Conservation (phyloP, 2,888 invertebrate species). For the Rhingia campestris region DNA sequence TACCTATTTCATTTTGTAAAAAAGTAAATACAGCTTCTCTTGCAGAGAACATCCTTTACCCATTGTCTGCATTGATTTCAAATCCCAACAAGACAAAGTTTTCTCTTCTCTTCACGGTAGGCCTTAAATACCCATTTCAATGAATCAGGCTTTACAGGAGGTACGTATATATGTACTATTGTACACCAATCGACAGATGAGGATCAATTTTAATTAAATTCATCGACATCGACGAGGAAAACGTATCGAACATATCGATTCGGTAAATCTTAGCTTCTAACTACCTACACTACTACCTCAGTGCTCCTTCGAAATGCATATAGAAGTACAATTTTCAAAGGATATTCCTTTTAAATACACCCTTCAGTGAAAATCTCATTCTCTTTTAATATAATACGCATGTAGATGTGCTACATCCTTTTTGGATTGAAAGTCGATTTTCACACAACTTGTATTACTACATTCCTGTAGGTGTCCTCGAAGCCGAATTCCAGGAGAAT, state of each 20-base stretch:
- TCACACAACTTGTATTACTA: conserved; percentile 41
- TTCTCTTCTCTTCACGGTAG: neutral
- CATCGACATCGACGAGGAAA: neutral
- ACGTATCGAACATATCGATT: conserved; percentile 21
- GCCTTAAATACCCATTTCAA: conserved; percentile 19
- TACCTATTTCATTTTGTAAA: too few species aligned
- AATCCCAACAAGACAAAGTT: too few species aligned
- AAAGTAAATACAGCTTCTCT: too few species aligned
- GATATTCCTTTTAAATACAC: conserved; percentile 27
- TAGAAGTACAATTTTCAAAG: neutral
- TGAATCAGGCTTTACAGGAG: conserved; percentile 13
- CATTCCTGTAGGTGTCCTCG: conserved; percentile 85
- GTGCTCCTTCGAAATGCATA: conserved; percentile 26
- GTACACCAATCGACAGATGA: conserved; percentile 1
- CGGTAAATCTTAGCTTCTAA: neutral
- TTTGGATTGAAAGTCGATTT: conserved; percentile 20
- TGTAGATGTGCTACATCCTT: neutral
- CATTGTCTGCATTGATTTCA: too few species aligned
- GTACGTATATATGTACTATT: neutral
- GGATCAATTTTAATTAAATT: conserved; percentile 57
- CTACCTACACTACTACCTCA: neutral
- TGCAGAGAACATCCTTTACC: too few species aligned
- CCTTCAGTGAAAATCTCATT: conserved; percentile 14
- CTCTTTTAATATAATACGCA: neutral
- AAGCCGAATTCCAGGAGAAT: conserved; percentile 92